A percentile compares a stretch with the other conserved stretches of the same genome.
phyloP scores from a whole-genome alignment of 2,797 vertebrate genomes.

The Tauraco hartlaubi region DNA sequence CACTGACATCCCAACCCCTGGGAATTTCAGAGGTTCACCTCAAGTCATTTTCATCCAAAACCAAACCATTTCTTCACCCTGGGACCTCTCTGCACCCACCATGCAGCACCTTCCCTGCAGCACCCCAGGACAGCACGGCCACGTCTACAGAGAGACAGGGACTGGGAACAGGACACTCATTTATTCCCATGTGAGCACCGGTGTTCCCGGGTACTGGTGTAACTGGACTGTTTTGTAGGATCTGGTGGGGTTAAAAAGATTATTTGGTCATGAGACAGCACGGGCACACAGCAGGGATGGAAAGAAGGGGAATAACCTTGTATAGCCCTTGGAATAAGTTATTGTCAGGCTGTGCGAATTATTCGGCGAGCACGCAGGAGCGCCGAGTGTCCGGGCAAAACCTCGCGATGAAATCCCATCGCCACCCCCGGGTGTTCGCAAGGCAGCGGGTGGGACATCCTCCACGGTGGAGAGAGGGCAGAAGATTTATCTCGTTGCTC shows the following conservation, averaged over 20 bases:
- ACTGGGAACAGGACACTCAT: background rate
- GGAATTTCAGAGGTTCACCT: background rate
- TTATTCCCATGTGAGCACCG: background rate
- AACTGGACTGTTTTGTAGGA: background rate
- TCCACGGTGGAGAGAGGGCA: background rate
- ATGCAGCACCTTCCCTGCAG: background rate
- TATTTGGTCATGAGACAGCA: background rate
- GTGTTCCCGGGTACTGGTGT: background rate
- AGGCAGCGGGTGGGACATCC: background rate
- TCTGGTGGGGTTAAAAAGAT: background rate
- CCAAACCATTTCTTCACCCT: background rate
- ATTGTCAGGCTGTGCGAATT: background rate
- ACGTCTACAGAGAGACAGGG: background rate
- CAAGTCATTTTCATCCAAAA: background rate
- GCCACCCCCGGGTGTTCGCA: fast-evolving
- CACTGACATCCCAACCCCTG: background rate
- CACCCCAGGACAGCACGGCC: background rate
- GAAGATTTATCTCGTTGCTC: background rate
- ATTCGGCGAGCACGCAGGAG: fast-evolving
- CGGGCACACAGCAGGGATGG: background rate
- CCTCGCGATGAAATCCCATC: background rate
- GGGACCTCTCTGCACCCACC: background rate
- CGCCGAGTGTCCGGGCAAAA: background rate
- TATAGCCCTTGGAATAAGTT: conserved; percentile 51
- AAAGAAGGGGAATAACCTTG: background rate